These are phyloP conservation scores for Tethea ocularis DNA, from an alignment of 2,888 invertebrate genomes.

Conservation along the genomic window DNA sequence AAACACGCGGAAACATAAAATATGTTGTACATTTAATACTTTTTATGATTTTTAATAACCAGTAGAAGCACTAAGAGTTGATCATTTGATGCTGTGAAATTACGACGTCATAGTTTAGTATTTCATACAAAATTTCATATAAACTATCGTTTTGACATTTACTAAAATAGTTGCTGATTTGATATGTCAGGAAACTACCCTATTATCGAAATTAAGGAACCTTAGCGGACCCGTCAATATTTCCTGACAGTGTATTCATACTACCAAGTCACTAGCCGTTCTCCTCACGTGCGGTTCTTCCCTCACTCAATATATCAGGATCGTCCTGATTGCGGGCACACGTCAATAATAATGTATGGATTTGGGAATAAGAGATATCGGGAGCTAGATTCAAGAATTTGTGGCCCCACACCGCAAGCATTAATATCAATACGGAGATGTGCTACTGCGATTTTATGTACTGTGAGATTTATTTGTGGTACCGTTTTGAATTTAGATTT, in stretches of 20 bases:
- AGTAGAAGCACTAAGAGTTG: too few relatives aligned
- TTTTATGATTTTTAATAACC: too few relatives aligned
- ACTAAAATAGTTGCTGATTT: too few relatives aligned
- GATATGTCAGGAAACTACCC: too few relatives aligned
- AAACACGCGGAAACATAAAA: too few relatives aligned
- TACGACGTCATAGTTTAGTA: too few relatives aligned
- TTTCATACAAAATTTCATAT: too few relatives aligned
- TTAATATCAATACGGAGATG: constrained; percentile 31
- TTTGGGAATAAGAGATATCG: constrained; percentile 45
- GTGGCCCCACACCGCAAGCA: constrained; percentile 15
- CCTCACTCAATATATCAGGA: constrained; percentile 52
- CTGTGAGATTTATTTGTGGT: constrained; percentile 11
- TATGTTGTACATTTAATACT: too few relatives aligned
- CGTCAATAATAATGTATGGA: constrained; percentile 61
- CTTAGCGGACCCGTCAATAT: constrained; percentile 9
- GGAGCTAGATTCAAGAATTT: constrained; percentile 26
- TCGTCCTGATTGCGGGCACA: constrained; percentile 58
- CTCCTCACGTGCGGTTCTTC: constrained; percentile 47
- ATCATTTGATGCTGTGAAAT: too few relatives aligned
- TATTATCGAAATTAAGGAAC: background rate
- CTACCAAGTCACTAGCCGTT: constrained; percentile 22
- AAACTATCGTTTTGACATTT: too few relatives aligned
- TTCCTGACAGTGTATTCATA: constrained; percentile 16
- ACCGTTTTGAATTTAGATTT: background rate
- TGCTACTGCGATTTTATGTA: constrained; percentile 24